Evolutionary conservation across 2,113 vertebrate genomes (phyloP).

Genomic region (Athene cunicularia): DNA sequence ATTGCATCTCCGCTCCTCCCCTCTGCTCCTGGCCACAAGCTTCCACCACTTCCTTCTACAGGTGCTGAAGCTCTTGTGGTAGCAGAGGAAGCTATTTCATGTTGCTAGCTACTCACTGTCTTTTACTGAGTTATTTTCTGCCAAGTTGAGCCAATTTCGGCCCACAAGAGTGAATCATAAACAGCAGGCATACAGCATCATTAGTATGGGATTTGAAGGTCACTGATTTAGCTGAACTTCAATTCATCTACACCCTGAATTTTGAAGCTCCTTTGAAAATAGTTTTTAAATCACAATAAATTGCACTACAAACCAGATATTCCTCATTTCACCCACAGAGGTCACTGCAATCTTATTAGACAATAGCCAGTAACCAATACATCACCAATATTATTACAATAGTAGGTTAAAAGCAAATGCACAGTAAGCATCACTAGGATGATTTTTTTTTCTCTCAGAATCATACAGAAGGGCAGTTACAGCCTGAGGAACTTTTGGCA

Average conservation of each 20-base stretch:
- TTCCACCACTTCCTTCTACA: not conserved
- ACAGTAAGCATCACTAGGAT: not conserved
- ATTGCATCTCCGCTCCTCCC: accelerated
- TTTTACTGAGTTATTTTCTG: not conserved
- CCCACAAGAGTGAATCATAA: not conserved
- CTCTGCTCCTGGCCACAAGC: not conserved
- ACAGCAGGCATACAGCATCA: not conserved
- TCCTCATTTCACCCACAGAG: conserved; percentile 39
- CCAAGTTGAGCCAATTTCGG: not conserved
- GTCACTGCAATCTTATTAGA: conserved; percentile 3
- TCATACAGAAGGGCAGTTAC: not conserved
- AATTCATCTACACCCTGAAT: not conserved
- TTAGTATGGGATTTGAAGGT: not conserved
- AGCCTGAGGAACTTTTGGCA: not conserved
- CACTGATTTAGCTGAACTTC: not conserved
- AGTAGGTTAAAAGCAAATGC: not conserved
- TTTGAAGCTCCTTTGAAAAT: not conserved
- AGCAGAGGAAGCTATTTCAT: not conserved
- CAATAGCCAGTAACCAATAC: not conserved
- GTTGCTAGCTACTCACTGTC: not conserved
- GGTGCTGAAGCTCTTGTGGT: not conserved
- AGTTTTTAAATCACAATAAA: not conserved
- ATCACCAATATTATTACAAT: not conserved
- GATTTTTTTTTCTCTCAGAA: not conserved
- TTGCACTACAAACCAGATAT: not conserved